Evolutionary conservation across 2,888 invertebrate species (phyloP).

Genomic region (Limnephilus lunatus): DNA sequence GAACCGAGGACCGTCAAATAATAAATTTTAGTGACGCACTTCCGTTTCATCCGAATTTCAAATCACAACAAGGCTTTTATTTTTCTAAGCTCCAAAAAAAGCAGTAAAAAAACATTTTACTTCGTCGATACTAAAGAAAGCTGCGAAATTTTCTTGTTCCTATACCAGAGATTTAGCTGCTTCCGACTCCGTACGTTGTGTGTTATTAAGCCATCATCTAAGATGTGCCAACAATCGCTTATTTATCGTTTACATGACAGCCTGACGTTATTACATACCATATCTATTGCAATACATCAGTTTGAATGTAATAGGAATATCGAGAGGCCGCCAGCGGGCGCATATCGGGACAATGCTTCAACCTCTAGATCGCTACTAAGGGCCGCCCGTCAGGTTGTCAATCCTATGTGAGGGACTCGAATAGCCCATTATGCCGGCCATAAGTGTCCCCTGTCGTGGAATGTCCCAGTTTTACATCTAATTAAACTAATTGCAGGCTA

Average conservation of each 20-base stretch:
- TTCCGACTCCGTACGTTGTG: no score
- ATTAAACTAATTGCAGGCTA: conserved; percentile 44
- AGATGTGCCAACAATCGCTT: background rate
- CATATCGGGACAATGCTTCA: background rate
- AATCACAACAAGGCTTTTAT: no score
- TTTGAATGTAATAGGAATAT: no score
- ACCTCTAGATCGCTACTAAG: conserved; percentile 2
- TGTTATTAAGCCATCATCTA: background rate
- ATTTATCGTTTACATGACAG: background rate
- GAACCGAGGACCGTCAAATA: no score
- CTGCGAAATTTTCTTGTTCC: no score
- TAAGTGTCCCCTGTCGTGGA: conserved; percentile 45
- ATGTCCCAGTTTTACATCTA: conserved; percentile 50
- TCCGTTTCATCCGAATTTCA: no score
- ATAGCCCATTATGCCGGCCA: conserved; percentile 1
- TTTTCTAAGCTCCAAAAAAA: no score
- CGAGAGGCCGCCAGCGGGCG: background rate
- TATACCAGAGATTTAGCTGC: no score
- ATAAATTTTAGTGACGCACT: no score
- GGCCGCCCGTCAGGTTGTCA: background rate
- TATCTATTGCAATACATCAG: no score
- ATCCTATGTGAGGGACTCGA: background rate
- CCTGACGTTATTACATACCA: background rate
- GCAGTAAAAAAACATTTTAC: no score
- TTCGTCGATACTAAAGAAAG: no score